These are phyloP conservation scores for rat (Rattus norvegicus) DNA, from an alignment of 2,113 vertebrate genomes.

Conservation along the genomic window GRCr8 NC_086025.1:21411001-21411500, in stretches of 20 bases:
- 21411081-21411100: constrained; percentile 52
- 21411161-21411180: constrained; percentile 22
- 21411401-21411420: neutral
- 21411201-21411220: neutral
- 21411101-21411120: constrained; percentile 80
- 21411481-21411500: too few relatives aligned
- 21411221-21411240: neutral
- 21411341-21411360: neutral
- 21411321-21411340: neutral
- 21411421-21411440: neutral
- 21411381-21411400: neutral
- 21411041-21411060: constrained; percentile 43
- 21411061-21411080: constrained; percentile 78
- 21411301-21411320: constrained; percentile 53
- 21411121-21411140: constrained; percentile 65
- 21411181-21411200: constrained; percentile 4
- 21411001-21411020: constrained; percentile 77
- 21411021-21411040: constrained; percentile 81
- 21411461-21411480: too few relatives aligned
- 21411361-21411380: neutral
- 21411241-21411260: neutral
- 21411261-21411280: constrained; percentile 46
- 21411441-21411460: too few relatives aligned
- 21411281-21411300: constrained; percentile 39
- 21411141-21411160: constrained; percentile 31